Conservation (phyloP, 2,113 vertebrate species). For the Fregata magnificens region DNA sequence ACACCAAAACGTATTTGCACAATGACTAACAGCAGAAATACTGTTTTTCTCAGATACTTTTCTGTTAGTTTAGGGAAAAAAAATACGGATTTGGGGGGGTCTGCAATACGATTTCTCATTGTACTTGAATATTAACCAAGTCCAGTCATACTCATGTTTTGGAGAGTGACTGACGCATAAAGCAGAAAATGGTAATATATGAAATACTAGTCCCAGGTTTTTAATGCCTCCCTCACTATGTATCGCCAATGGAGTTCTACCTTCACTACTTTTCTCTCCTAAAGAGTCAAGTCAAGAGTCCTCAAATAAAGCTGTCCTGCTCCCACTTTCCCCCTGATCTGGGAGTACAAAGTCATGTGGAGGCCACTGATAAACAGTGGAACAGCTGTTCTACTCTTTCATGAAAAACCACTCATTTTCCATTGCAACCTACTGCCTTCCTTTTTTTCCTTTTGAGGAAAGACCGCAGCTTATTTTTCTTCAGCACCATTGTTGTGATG, state of each 20-base stretch:
- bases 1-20: not conserved
- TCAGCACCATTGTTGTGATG: not conserved
- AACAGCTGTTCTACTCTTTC: not conserved
- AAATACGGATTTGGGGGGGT: not conserved
- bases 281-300: not conserved
- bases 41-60: not conserved
- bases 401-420: not conserved
- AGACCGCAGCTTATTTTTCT: not conserved
- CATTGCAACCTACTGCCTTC: not conserved
- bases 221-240: not conserved
- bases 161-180: not conserved
- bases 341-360: not conserved
- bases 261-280: not conserved
- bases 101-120: not conserved
- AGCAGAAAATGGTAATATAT: not conserved
- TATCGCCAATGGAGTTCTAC: not conserved
- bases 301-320: not conserved
- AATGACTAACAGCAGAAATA: not conserved
- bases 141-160: not conserved
- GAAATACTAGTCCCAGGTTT: not conserved
- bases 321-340: not conserved
- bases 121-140: not conserved
- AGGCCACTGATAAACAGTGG: not conserved
- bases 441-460: not conserved
- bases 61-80: not conserved